A percentile compares a stretch with the other conserved stretches of the same genome.
These are phyloP conservation scores for Danio tinwini DNA, from an alignment of 2,797 vertebrate species.

Conservation along the genomic window DNA sequence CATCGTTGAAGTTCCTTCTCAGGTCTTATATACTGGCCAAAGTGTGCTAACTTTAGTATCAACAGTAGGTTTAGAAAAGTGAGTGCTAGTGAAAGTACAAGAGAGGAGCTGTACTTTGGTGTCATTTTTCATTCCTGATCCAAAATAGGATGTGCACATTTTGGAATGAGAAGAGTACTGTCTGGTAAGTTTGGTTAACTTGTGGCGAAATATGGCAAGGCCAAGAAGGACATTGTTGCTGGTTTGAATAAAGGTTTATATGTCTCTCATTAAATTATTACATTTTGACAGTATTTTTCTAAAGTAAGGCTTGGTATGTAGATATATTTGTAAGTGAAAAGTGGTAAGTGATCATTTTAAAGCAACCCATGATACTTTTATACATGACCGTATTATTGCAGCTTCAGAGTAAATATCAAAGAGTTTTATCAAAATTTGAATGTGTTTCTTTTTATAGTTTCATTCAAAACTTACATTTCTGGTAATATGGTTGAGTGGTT, in stretches of 20 bases:
- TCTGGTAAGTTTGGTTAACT: conserved; percentile 74
- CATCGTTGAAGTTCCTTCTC: conserved; percentile 71
- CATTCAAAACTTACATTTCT: too few relatives aligned
- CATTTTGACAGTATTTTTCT: neutral
- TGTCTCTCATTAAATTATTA: conserved; percentile 1
- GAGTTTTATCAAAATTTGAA: too few relatives aligned
- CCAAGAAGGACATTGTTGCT: conserved; percentile 26
- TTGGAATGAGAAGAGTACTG: conserved; percentile 84
- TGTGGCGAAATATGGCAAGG: conserved; percentile 79
- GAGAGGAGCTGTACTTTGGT: conserved; percentile 70
- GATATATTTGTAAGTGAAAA: neutral
- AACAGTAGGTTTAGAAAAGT: conserved; percentile 82
- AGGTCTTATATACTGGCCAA: conserved; percentile 86
- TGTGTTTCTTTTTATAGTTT: too few relatives aligned
- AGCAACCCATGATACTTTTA: neutral
- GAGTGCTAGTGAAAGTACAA: conserved; percentile 72
- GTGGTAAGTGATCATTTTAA: too few relatives aligned
- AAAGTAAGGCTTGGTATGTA: neutral
- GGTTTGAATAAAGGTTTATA: conserved; percentile 40
- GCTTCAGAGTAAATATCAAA: neutral
- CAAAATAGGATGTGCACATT: conserved; percentile 77
- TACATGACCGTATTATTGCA: neutral
- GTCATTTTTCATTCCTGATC: conserved; percentile 76
- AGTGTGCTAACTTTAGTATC: conserved; percentile 87
- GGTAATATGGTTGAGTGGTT: too few relatives aligned